Evolutionary conservation across 1,140 invertebrate species (phyloP).

Genomic region (Arctopsyche grandis): DNA sequence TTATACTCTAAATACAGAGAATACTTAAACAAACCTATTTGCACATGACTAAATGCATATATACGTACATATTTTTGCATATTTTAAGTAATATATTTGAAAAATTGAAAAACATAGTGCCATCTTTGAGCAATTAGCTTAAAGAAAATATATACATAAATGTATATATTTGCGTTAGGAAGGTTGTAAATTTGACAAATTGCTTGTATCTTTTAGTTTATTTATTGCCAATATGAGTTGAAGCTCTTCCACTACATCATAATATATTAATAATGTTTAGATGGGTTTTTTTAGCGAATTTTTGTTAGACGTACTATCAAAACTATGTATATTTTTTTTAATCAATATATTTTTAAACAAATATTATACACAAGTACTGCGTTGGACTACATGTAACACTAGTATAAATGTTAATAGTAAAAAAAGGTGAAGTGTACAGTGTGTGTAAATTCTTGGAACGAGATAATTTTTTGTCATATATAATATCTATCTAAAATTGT

Average conservation of each 20-base stretch:
- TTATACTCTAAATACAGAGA: not conserved
- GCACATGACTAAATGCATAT: not conserved
- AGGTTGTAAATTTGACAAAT: not conserved
- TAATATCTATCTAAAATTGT: constrained; percentile 25
- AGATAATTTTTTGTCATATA: constrained; percentile 20
- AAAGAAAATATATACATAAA: not conserved
- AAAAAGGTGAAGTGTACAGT: constrained; percentile 48
- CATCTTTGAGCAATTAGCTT: constrained; percentile 34
- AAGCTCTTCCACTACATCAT: constrained; percentile 24
- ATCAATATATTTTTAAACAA: constrained; percentile 39
- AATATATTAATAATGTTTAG: constrained; percentile 36
- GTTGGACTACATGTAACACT: constrained; percentile 42
- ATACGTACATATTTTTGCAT: not conserved
- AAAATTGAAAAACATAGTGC: constrained; percentile 28
- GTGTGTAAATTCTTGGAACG: constrained; percentile 27
- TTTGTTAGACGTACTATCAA: constrained; percentile 45
- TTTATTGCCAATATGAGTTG: not conserved
- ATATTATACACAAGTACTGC: constrained; percentile 1
- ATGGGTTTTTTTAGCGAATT: constrained; percentile 49
- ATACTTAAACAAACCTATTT: not conserved
- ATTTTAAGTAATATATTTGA: not conserved
- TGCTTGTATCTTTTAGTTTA: constrained; percentile 5
- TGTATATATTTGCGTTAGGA: constrained; percentile 5
- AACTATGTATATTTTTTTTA: constrained; percentile 52
- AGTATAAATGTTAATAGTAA: constrained; percentile 27